These are phyloP conservation scores for Amblyjoppa proteus DNA, from an alignment of 2,888 invertebrate species.

Conservation along the genomic window DNA sequence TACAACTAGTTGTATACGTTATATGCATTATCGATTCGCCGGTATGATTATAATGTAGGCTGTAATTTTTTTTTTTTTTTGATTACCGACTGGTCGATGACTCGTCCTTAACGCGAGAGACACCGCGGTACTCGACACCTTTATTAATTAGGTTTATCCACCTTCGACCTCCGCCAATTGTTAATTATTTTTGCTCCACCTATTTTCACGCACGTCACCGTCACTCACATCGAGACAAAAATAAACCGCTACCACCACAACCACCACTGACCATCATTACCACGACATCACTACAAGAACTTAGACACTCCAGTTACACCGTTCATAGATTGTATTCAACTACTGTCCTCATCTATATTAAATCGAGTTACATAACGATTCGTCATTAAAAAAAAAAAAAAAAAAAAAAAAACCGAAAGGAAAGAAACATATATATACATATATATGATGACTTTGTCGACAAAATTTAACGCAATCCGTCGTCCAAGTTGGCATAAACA, in stretches of 20 bases:
- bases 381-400: background rate
- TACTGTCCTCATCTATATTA: slow-evolving; percentile 28
- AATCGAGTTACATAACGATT: slow-evolving; percentile 34
- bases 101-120: slow-evolving; percentile 51
- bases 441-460: background rate
- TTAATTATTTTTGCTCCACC: slow-evolving; percentile 26
- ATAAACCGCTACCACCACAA: slow-evolving; percentile 69
- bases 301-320: slow-evolving; percentile 42
- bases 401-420: background rate
- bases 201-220: slow-evolving; percentile 57
- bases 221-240: slow-evolving; percentile 66
- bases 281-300: slow-evolving; percentile 66
- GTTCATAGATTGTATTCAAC: slow-evolving; percentile 53
- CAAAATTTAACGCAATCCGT: slow-evolving; percentile 8
- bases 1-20: slow-evolving; percentile 16
- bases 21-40: slow-evolving; percentile 14
- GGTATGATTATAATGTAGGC: background rate
- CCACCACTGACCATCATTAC: slow-evolving; percentile 70
- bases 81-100: slow-evolving; percentile 12
- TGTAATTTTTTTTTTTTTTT: background rate
- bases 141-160: slow-evolving; percentile 41
- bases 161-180: slow-evolving; percentile 42
- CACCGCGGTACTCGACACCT: slow-evolving; percentile 45
- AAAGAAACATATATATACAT: background rate
- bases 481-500: slow-evolving; percentile 18